Evolutionary conservation across 2,113 vertebrate genomes (phyloP).

Genomic region (Trichechus manatus): DNA sequence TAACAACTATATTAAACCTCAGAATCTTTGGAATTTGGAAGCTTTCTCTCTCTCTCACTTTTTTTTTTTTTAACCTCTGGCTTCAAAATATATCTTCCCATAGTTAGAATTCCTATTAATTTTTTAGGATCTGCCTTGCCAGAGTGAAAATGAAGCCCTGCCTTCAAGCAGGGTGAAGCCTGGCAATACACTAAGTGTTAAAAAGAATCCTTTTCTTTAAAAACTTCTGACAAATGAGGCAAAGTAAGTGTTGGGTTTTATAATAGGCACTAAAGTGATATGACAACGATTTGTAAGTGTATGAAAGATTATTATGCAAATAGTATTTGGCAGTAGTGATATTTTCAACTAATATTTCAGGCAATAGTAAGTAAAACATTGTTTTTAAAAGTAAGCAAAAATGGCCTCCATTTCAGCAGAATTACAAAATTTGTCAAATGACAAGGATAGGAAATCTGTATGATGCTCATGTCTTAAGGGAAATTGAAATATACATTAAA

Average conservation of each 20-base stretch:
- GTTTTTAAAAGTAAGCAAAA: slow-evolving; percentile 16
- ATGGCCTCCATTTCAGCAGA: neutral
- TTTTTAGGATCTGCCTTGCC: slow-evolving; percentile 1
- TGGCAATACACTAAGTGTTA: neutral
- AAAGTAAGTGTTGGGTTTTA: neutral
- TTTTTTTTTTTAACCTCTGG: too few relatives aligned
- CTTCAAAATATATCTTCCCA: neutral
- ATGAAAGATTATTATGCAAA: slow-evolving; percentile 16
- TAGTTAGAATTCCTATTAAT: slow-evolving; percentile 41
- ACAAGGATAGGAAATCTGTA: neutral
- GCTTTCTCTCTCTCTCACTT: neutral
- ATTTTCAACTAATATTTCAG: slow-evolving; percentile 49
- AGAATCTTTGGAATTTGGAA: neutral
- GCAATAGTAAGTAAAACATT: neutral
- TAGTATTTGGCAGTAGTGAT: slow-evolving; percentile 11
- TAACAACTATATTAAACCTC: slow-evolving; percentile 63
- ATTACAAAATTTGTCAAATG: slow-evolving; percentile 22
- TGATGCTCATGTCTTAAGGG: neutral
- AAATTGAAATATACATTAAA: neutral
- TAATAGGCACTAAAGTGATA: neutral
- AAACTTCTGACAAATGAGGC: slow-evolving; percentile 27
- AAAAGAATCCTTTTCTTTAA: slow-evolving; percentile 38
- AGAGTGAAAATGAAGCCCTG: neutral
- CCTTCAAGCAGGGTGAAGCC: neutral
- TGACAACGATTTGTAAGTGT: slow-evolving; percentile 1